Percentiles rank a stretch among this genome's conserved stretches.
These are phyloP conservation scores for Musca vetustissima DNA, from an alignment of 1,140 invertebrate species.

Conservation along the genomic window DNA sequence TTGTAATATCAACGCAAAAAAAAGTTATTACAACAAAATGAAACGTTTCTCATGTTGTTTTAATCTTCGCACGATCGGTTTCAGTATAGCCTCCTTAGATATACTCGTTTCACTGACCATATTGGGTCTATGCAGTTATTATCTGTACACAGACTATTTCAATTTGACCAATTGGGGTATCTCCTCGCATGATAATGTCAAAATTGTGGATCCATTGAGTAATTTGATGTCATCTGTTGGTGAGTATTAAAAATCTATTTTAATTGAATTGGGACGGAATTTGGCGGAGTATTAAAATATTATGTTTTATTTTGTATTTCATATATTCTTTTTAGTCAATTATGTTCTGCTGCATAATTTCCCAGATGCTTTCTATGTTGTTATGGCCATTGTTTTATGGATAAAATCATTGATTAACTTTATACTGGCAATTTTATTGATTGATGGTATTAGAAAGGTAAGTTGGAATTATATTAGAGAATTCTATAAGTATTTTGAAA, in stretches of 20 bases:
- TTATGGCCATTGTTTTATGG: conserved; percentile 47
- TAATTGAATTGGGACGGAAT: background rate
- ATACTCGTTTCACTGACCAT: conserved; percentile 36
- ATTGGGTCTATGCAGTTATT: conserved; percentile 40
- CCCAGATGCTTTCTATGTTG: conserved; percentile 51
- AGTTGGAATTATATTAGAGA: too few relatives aligned
- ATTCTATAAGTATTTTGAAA: too few relatives aligned
- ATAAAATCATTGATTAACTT: conserved; percentile 50
- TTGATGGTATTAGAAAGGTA: conserved; percentile 53
- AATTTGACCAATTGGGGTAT: conserved; percentile 39
- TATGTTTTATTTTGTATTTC: background rate
- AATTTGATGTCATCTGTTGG: conserved; percentile 42
- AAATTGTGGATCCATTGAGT: conserved; percentile 42
- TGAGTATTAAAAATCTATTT: too few relatives aligned
- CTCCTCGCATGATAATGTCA: conserved; percentile 39
- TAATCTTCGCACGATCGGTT: conserved; percentile 41
- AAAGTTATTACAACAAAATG: conserved; percentile 31
- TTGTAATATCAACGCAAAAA: too few relatives aligned
- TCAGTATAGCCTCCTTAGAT: conserved; percentile 44
- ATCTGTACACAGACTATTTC: conserved; percentile 46
- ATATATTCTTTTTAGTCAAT: conserved; percentile 42
- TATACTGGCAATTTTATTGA: conserved; percentile 44
- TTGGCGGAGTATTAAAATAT: too few relatives aligned
- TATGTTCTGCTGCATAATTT: conserved; percentile 50
- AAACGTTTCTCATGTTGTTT: conserved; percentile 51